Base-by-base conservation (phyloP, 1,140 invertebrate genomes). In the Xylocopa sonorina region DNA sequence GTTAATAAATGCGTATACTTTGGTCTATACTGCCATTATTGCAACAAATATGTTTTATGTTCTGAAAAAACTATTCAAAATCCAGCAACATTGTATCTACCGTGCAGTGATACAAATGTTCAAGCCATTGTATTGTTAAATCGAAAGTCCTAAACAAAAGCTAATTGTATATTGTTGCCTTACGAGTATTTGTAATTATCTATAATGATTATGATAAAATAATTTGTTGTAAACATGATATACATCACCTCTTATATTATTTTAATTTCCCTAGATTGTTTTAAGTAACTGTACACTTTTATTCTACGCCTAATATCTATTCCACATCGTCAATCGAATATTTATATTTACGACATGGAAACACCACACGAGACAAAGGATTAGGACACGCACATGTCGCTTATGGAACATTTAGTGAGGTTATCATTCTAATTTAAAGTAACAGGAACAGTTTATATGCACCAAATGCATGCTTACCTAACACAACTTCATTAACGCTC, bases 101-200 rank as follows among this genome's bases (percentile, higher is more conserved):
- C 21, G 18, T 27, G 21, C 18, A 10, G 51, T 62, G 43, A 51
- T 51, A 51, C 7, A 60, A 38, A 78, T 73, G 43, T 60, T 67
- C 67, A 66, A 24, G 18, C 16, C 14, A 50, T 66, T 12, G 24
- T 51, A 27, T 67, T 55, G 62, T 80, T 76, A 43, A 27, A 76
- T 38, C 3, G 21, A 50, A 34, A 29, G 18, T 43, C 29, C 32
- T 57, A 48, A 29, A 64, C 14, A 12, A 27, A 53, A 51, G 29
- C 27, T 80, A 10, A 43, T 46, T 80, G 63, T 76, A 76, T 27
- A 80, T 76, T 55, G 46, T 80, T 76, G 46, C 27, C 34, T 76
- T 63, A 64, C 60, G 58, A 71, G 41, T n/a, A 38, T 72, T 79
- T 80, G 63, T 68, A 80, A 68, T 80, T 78, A 38, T 78, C 55